A percentile compares a stretch with the other conserved stretches of the same genome.
Evolutionary conservation across 37 sponge, comb jelly and placozoan genomes (phyloP).

Genomic region (Geodia barretti): DNA sequence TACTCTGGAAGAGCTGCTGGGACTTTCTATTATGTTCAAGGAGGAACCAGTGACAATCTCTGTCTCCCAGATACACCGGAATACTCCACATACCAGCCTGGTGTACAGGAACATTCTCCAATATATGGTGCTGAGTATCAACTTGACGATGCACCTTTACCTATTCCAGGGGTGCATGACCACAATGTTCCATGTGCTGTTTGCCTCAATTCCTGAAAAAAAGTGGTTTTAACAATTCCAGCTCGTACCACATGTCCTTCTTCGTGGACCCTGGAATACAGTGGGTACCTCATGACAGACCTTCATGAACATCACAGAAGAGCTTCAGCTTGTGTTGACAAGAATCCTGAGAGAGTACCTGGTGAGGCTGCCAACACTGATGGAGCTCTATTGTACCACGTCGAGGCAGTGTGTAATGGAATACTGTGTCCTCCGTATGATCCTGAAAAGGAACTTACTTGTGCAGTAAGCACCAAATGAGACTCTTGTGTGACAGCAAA

Average conservation of each 20-base stretch:
- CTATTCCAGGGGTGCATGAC: slow-evolving; percentile 3
- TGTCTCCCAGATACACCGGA: slow-evolving; percentile 19
- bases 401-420: slow-evolving; percentile 35
- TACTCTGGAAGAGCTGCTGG: slow-evolving; percentile 40
- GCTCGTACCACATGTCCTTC: slow-evolving; percentile 18
- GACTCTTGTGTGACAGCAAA: no score
- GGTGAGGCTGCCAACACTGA: slow-evolving; percentile 16
- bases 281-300: slow-evolving; percentile 43
- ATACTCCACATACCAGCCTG: neutral
- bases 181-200: slow-evolving; percentile 59
- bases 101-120: neutral
- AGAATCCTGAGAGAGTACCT: slow-evolving; percentile 19
- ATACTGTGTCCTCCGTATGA: slow-evolving; percentile 45
- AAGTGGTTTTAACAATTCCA: slow-evolving; percentile 33
- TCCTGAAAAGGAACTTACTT: slow-evolving; percentile 36
- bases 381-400: slow-evolving; percentile 38
- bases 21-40: neutral
- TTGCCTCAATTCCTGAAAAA: slow-evolving; percentile 27
- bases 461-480: slow-evolving; percentile 57
- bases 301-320: slow-evolving; percentile 5
- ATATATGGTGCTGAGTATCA: slow-evolving; percentile 59
- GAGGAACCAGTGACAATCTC: slow-evolving; percentile 25
- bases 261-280: slow-evolving; percentile 52
- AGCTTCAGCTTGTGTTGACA: slow-evolving; percentile 62
- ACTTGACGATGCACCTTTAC: no score